phyloP scores from a whole-genome alignment of 1,140 invertebrate species.

The Cotesia typhae region DNA sequence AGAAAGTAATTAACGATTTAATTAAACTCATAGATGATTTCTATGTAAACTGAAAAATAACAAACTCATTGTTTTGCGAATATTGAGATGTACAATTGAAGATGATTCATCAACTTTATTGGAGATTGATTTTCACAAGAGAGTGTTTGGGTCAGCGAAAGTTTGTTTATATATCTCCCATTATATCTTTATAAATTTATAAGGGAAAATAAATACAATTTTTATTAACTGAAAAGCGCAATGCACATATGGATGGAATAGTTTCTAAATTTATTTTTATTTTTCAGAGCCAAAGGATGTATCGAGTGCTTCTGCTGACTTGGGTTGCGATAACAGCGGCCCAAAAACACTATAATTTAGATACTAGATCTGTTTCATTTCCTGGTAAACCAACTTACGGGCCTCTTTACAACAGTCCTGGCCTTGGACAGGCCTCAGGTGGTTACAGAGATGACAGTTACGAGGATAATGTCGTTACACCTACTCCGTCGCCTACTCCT shows the following conservation, averaged over 20 bases:
- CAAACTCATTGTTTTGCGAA: no score
- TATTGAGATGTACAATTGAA: neutral
- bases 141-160: neutral
- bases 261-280: neutral
- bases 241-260: no score
- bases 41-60: no score
- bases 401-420: slow-evolving; percentile 54
- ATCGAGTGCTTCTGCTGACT: slow-evolving; percentile 54
- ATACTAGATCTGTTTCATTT: slow-evolving; percentile 55
- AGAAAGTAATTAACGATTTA: no score
- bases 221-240: slow-evolving; percentile 5
- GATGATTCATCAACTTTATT: neutral
- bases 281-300: slow-evolving; percentile 50
- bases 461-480: slow-evolving; percentile 63
- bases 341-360: slow-evolving; percentile 57
- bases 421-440: slow-evolving; percentile 46
- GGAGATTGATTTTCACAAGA: slow-evolving; percentile 7
- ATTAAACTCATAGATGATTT: no score
- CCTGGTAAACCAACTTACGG: slow-evolving; percentile 55
- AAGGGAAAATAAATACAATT: neutral
- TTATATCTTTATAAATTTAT: neutral
- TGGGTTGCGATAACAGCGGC: slow-evolving; percentile 51
- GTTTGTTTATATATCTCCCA: neutral
- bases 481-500: slow-evolving; percentile 58
- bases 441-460: slow-evolving; percentile 63